Evolutionary conservation across 2,113 vertebrate genomes (phyloP).

Genomic region (Cavia aperea): DNA sequence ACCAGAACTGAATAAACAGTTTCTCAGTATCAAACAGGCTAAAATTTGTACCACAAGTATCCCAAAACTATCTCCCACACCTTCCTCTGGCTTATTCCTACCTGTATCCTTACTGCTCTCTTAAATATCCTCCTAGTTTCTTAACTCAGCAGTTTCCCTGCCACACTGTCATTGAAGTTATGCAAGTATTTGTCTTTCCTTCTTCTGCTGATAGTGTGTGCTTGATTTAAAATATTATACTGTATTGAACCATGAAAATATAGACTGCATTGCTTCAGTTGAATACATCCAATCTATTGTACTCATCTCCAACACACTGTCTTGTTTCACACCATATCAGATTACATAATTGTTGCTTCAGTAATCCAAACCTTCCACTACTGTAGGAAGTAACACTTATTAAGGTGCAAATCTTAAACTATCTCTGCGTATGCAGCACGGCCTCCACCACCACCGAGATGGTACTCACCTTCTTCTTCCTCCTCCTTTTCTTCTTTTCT

Average conservation of each 20-base stretch:
- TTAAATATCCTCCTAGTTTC: not conserved
- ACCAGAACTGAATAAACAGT: not conserved
- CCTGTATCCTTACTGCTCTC: not conserved
- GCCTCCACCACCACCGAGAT: not conserved
- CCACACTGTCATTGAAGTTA: not conserved
- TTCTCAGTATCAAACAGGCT: not conserved
- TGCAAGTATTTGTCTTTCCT: not conserved
- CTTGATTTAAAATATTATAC: not conserved
- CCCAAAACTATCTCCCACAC: not conserved
- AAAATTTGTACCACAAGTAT: not conserved
- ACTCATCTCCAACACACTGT: not conserved
- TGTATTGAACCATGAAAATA: not conserved
- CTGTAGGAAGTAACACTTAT: no score
- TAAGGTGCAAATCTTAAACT: not conserved
- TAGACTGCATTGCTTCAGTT: not conserved
- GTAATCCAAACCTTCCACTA: not conserved
- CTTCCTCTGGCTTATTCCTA: not conserved
- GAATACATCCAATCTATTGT: not conserved
- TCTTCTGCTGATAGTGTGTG: not conserved
- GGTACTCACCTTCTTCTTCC: slow-evolving; percentile 87
- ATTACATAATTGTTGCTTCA: not conserved
- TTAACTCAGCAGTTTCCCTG: not conserved
- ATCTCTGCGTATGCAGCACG: not conserved
- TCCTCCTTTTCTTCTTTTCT: slow-evolving; percentile 94
- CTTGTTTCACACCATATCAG: not conserved